Percentiles rank a stretch among this genome's conserved stretches.
Conservation (phyloP, 1,140 invertebrate genomes). For the Nixonia krombeini region DNA sequence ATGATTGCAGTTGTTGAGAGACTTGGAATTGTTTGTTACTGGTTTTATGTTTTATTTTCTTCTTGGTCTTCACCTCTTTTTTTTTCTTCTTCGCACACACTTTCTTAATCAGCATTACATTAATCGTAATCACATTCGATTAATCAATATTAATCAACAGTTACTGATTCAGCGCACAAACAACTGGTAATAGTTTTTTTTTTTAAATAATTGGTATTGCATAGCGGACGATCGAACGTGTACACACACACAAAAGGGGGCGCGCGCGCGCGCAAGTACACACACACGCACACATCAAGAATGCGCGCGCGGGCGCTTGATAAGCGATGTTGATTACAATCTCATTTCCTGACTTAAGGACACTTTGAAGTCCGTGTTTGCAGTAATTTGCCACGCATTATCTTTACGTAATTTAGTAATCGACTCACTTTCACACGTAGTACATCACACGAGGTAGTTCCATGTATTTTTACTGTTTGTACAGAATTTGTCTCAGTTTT, state of each 20-base stretch:
- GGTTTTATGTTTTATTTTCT: slow-evolving; percentile 61
- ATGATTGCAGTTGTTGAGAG: slow-evolving; percentile 70
- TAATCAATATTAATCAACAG: slow-evolving; percentile 45
- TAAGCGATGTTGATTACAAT: no score
- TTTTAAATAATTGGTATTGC: not conserved
- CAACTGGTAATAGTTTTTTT: not conserved
- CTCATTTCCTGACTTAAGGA: not conserved
- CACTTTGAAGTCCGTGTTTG: no score
- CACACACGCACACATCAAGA: no score
- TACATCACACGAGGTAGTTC: slow-evolving; percentile 48
- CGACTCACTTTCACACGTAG: slow-evolving; percentile 41
- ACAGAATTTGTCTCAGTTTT: slow-evolving; percentile 10
- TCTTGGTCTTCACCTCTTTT: slow-evolving; percentile 53
- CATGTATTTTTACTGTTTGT: slow-evolving; percentile 33
- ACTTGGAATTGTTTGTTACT: slow-evolving; percentile 69
- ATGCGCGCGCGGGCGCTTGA: no score
- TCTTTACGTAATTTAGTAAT: slow-evolving; percentile 26
- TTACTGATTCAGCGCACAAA: slow-evolving; percentile 25
- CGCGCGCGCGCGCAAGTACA: no score
- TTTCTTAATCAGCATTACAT: slow-evolving; percentile 65
- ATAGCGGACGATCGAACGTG: slow-evolving; percentile 9
- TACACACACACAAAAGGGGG: no score
- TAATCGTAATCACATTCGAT: slow-evolving; percentile 54
- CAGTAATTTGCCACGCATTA: slow-evolving; percentile 5
- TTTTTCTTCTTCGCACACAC: slow-evolving; percentile 61